Evolutionary conservation across 2,113 vertebrate species (phyloP), one percentile per base, ranked within the genome.

Genomic region (Cynoglossus semilaevis): DNA sequence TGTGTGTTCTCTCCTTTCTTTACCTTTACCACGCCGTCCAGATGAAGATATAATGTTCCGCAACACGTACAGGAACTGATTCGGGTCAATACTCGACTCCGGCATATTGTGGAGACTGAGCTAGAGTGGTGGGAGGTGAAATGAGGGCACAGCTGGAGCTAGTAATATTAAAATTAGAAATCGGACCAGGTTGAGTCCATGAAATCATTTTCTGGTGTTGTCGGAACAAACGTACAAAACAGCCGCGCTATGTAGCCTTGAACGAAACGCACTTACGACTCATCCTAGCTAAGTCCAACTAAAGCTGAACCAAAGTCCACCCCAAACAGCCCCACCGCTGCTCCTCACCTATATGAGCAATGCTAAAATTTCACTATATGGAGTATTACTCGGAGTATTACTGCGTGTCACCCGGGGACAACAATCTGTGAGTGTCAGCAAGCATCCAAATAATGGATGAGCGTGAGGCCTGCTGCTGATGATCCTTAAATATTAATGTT

Each of bases 31-130:
- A 87, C 87, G 80, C 93, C 91, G 92, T 92, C 93, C 91, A 90
- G 92, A 94, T 94, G 94, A 95, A 93, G 93, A 95, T 94, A 94
- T 93, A 94, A 94, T 94, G 94, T 94, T 94, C 90, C 86, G 87
- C 86, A 87, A 91, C 90, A 93, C 92, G 92, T 93, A 94, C 22
- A 29, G 22, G 6, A 4, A 96, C 94, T 94, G 93, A 93, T 96
- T 89, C 90, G 93, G 94, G 94, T 97, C 95, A 94, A 91, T 91
- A 92, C 87, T 93, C 94, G 92, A 95, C 94, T 93, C 92, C 90
- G 83, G 89, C 91, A 88, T 93, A 92, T 92, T 93, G 92, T 91
- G 87, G 92, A 91, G 92, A 85, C 90, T 91, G 89, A 90, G 90
- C 90, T 91, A 88, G 92, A 90, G 90, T 88, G 77, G 80, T 89